Base-by-base conservation (phyloP, 2,797 vertebrate genomes). In the Melopsittacus undulatus region DNA sequence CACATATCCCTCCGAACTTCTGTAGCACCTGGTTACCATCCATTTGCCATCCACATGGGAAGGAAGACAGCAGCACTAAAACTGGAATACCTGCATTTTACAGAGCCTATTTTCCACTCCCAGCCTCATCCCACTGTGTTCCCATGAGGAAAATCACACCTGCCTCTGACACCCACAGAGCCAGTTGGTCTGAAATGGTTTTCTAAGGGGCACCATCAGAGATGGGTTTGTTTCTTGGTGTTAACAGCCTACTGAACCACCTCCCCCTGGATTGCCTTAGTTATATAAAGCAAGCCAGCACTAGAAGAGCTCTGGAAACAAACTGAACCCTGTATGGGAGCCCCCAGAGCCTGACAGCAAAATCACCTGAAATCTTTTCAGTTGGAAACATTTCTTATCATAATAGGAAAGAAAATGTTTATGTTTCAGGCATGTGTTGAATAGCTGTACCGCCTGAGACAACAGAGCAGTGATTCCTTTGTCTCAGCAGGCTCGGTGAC, bases 91-190 rank as follows among this genome's bases (percentile, higher is more conserved):
- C 34, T 5, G 1, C 83, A 18, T 38, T 42, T 49, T 52, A 56
- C 42, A 38, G 66, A 59, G 46, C 4, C 59, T 64, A 13, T 10
- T 67, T 24, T 72, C 85, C 2, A 0, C 48, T 70, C 51, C 29
- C 78, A 83, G 36, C 64, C 84, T 84, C 64, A 13, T 51, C 75
- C 82, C 54, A 2, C 63, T 1, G 32, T 46, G 70, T 92, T 92
- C 89, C 90, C 90, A 67, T 1, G 2, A 78, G 73, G 77, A 86
- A 91, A 34, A 51, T 94, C 90, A 81, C 92, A 85, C 88, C 83
- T 42, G 72, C 89, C 66, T 36, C 87, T 32, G 11, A 88, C 89
- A 76, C 91, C 73, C 94, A 56, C 92, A 3, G 73, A 85, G 70
- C 34, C 94, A 92, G 87, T 83, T 84, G 27, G 7, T 73, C 77